A percentile compares a stretch with the other conserved stretches of the same genome.
These are phyloP conservation scores for Nebria ingens DNA, from an alignment of 1,140 invertebrate genomes.

Conservation along the genomic window DNA sequence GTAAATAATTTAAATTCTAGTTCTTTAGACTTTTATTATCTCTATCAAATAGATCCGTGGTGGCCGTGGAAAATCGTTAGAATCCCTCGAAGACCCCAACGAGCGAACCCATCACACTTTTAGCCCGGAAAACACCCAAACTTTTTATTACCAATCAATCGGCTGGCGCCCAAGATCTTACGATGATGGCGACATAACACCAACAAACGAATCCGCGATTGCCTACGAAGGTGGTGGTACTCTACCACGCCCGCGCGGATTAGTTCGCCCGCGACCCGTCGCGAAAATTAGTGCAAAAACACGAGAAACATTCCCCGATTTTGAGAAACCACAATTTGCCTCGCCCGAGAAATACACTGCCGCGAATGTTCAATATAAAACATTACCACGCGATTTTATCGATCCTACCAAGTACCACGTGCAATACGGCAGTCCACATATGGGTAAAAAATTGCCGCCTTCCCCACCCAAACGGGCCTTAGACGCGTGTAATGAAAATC, in stretches of 20 bases:
- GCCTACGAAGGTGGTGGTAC: constrained; percentile 64
- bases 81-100: constrained; percentile 62
- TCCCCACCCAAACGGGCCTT: constrained; percentile 73
- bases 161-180: constrained; percentile 69
- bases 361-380: constrained; percentile 31
- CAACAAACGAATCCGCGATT: constrained; percentile 63
- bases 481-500: constrained; percentile 23
- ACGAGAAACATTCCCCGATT: constrained; percentile 35
- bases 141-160: constrained; percentile 38
- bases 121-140: constrained; percentile 40
- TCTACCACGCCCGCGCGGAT: constrained; percentile 67
- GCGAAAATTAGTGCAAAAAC: constrained; percentile 66
- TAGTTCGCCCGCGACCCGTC: constrained; percentile 72
- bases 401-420: constrained; percentile 29
- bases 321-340: constrained; percentile 36
- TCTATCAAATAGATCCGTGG: constrained; percentile 57
- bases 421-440: constrained; percentile 45
- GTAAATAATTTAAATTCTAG: too few species aligned
- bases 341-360: constrained; percentile 26
- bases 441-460: constrained; percentile 65
- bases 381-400: constrained; percentile 41
- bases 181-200: constrained; percentile 81
- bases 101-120: constrained; percentile 54
- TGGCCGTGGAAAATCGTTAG: constrained; percentile 70
- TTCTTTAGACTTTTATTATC: too few species aligned